A percentile compares a stretch with the other conserved stretches of the same genome.
These are phyloP conservation scores for Tringa solitaria DNA, from an alignment of 2,113 vertebrate genomes.

Conservation along the genomic window DNA sequence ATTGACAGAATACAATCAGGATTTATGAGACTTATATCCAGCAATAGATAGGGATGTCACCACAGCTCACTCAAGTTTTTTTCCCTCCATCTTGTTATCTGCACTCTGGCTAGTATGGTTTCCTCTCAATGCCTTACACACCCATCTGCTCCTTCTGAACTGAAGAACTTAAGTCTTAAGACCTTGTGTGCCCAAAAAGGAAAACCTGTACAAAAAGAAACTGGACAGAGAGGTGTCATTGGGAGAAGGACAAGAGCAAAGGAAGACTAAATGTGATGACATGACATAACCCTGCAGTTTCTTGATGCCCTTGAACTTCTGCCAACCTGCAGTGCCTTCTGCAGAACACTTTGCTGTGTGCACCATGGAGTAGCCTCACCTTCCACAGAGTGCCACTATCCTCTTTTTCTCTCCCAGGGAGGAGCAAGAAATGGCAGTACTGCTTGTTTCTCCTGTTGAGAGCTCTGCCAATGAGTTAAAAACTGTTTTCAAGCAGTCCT, in stretches of 20 bases:
- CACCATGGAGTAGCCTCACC: not conserved
- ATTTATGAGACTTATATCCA: not conserved
- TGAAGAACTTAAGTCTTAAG: not conserved
- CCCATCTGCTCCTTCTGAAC: not conserved
- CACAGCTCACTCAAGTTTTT: not conserved
- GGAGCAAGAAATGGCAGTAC: not conserved
- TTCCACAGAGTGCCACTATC: not conserved
- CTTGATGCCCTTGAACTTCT: not conserved
- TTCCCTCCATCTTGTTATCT: not conserved
- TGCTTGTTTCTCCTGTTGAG: not conserved
- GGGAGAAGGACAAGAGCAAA: not conserved
- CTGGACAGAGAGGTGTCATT: not conserved
- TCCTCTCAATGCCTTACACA: not conserved
- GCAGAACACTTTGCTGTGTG: not conserved
- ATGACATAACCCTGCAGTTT: not conserved
- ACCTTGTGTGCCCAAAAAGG: not conserved
- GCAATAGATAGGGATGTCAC: not conserved
- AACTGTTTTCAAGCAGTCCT: not conserved
- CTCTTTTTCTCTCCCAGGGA: not conserved
- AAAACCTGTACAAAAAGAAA: not conserved
- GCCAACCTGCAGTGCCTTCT: not conserved
- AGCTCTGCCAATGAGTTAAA: not conserved
- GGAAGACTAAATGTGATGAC: not conserved
- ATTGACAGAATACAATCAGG: not conserved
- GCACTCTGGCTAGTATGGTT: not conserved